Evolutionary conservation across 2,797 vertebrate species (phyloP).

Genomic region (Chiloscyllium punctatum): DNA sequence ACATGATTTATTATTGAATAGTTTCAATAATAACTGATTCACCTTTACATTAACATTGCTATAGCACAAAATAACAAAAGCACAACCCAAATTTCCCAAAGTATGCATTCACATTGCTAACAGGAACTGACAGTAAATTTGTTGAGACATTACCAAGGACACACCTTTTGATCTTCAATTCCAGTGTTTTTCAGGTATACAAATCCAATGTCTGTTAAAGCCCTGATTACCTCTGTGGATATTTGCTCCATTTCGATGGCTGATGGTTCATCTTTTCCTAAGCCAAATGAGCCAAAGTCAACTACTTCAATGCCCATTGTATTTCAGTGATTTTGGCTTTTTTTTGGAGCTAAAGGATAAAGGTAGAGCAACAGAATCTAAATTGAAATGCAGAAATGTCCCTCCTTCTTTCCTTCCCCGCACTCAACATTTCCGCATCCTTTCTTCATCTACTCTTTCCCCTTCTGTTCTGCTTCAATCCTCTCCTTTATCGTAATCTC

Average conservation of each 20-base stretch:
- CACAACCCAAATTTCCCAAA: not conserved
- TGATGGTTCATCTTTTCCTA: slow-evolving; percentile 34
- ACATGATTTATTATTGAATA: not conserved
- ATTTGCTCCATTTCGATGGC: slow-evolving; percentile 43
- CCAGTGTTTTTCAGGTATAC: slow-evolving; percentile 60
- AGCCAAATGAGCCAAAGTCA: slow-evolving; percentile 52
- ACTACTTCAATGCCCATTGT: slow-evolving; percentile 54
- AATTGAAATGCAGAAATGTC: not conserved
- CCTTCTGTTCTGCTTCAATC: not conserved
- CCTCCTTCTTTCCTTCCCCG: not conserved
- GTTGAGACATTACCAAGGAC: not conserved
- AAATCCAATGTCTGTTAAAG: slow-evolving; percentile 57
- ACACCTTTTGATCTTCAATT: slow-evolving; percentile 56
- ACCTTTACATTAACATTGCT: not conserved
- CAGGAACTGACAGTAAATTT: not conserved
- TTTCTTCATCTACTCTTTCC: not conserved
- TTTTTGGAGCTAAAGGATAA: not conserved
- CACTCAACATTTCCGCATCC: no score
- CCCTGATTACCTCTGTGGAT: slow-evolving; percentile 45
- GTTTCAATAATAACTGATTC: not conserved
- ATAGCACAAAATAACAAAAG: not conserved
- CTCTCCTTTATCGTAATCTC: not conserved
- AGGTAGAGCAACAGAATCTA: not conserved
- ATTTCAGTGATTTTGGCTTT: not conserved
- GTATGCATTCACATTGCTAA: not conserved